Base-by-base conservation (phyloP, 2,888 invertebrate genomes). In the Synanthedon myopaeformis region DNA sequence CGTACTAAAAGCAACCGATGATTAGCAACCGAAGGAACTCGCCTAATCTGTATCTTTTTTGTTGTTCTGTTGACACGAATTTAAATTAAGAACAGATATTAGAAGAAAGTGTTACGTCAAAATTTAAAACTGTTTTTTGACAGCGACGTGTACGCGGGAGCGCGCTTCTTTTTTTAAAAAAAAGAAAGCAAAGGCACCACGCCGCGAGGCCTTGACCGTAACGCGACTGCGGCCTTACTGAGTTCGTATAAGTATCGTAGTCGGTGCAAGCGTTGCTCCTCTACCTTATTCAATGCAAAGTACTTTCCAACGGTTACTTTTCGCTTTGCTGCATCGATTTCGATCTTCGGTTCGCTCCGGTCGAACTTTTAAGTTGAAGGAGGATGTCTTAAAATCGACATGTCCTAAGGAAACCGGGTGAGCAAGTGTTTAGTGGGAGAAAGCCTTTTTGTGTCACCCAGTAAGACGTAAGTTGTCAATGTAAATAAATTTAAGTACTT, bases 271-370 rank as follows among this genome's bases (percentile, higher is more conserved):
- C 65, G 71, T 70, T 70, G 64, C 72, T 74, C 73, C 76, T 74
- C 72, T 23, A 72, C 28, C 49, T 41, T 35, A 41, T 49, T 19
- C 68, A 61, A 76, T 76, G 79, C 76, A 79, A 78, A 79, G 79
- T 76, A 81, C 82, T 82, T 84, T 82, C 83, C 81, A 76, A 85
- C 86, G 78, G 84, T 84, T 82, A 84, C 70, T 82, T 82, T 82
- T 83, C 81, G 84, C 84, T 79, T 69, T 78, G 76, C 65, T 83
- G 82, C 83, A 82, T 76, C 74, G 77, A 82, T 82, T 84, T 81
- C 79, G 51, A 49, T 55, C 55, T 51, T 52, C 53, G 53, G 52
- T 49, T 52, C 42, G 52, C 52, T 50, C 28, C 23, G 42, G 41
- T 14, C 41, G n/a, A 35, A 51, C 35, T 35, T 57, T 55, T 49